phyloP scores from a whole-genome alignment of 2,797 vertebrate genomes.

The Threskiornis aethiopicus region DNA sequence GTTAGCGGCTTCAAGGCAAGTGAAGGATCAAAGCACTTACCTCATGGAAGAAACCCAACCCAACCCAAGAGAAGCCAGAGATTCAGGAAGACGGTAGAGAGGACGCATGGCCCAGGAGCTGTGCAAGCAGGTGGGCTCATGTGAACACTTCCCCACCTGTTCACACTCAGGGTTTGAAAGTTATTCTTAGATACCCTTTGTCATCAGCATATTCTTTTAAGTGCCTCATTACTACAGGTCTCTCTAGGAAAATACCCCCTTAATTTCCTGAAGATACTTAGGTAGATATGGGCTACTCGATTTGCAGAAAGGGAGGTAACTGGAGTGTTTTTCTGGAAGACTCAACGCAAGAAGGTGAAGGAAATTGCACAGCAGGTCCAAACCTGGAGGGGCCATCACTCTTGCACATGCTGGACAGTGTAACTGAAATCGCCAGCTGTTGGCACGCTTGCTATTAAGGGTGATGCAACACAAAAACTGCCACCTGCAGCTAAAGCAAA shows the following conservation, averaged over 20 bases:
- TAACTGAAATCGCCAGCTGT: neutral
- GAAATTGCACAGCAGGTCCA: neutral
- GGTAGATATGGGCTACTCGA: accelerated
- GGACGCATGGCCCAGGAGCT: neutral
- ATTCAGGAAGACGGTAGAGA: neutral
- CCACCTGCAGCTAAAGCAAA: neutral
- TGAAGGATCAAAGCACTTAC: neutral
- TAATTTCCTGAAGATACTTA: neutral
- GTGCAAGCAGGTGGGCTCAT: neutral
- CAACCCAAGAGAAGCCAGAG: neutral
- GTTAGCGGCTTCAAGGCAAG: neutral
- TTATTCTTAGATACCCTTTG: neutral
- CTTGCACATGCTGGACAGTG: accelerated
- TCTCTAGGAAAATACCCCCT: neutral
- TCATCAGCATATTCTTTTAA: neutral
- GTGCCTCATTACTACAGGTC: neutral
- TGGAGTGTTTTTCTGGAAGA: neutral
- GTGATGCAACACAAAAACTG: neutral
- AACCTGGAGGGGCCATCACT: accelerated
- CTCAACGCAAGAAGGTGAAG: neutral
- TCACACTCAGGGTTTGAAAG: neutral
- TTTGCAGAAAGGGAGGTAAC: neutral
- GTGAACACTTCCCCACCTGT: neutral
- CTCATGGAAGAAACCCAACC: neutral
- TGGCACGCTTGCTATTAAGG: neutral